phyloP scores from a whole-genome alignment of 2,113 vertebrate species.

The Sisor rabdophorus region DNA sequence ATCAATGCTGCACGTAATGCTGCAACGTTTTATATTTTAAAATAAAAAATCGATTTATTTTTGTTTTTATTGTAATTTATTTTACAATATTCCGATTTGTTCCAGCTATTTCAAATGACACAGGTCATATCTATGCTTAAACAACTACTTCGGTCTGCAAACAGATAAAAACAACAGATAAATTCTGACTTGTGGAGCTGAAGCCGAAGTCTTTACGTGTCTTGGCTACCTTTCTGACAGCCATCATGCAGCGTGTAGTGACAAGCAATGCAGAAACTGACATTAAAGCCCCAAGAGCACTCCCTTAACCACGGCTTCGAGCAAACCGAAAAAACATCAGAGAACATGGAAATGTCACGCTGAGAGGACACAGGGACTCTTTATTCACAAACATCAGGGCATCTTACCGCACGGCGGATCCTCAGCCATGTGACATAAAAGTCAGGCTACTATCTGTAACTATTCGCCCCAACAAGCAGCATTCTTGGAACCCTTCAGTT shows the following conservation, averaged over 20 bases:
- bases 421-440: slow-evolving; percentile 51
- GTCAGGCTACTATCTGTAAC: slow-evolving; percentile 35
- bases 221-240: slow-evolving; percentile 55
- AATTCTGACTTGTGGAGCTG: slow-evolving; percentile 23
- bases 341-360: slow-evolving; percentile 63
- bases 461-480: slow-evolving; percentile 66
- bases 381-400: slow-evolving; percentile 64
- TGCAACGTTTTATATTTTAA: background rate
- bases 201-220: background rate
- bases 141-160: slow-evolving; percentile 19
- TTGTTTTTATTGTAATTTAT: too few relatives aligned
- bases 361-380: slow-evolving; percentile 59
- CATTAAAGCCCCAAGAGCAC: slow-evolving; percentile 65
- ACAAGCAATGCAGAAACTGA: slow-evolving; percentile 69
- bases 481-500: background rate
- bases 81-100: too few relatives aligned
- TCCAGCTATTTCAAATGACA: slow-evolving; percentile 4
- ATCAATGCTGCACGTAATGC: background rate
- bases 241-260: slow-evolving; percentile 54
- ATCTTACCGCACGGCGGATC: slow-evolving; percentile 56
- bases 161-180: slow-evolving; percentile 19
- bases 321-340: slow-evolving; percentile 62
- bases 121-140: slow-evolving; percentile 6
- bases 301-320: slow-evolving; percentile 59
- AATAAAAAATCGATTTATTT: background rate